Percentiles rank a stretch among this genome's conserved stretches.
Conservation (phyloP, 1,140 invertebrate genomes). For the Neotoxoptera formosana region DNA sequence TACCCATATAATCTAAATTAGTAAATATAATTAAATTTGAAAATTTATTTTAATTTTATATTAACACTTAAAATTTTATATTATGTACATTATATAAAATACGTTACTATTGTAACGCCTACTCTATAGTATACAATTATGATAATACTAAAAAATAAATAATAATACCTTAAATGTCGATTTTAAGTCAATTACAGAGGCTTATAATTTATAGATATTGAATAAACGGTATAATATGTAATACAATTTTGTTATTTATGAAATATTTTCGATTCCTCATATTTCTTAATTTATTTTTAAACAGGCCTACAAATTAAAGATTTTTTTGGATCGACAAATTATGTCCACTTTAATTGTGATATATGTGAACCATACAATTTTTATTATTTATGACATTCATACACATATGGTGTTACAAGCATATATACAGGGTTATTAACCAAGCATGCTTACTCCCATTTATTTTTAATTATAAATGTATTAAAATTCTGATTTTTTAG, state of each 20-base stretch:
- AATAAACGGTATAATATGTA: too few relatives aligned
- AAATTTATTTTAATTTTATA: background rate
- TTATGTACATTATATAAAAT: too few relatives aligned
- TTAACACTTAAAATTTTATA: background rate
- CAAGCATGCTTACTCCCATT: background rate
- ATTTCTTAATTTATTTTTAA: too few relatives aligned
- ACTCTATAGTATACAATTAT: background rate
- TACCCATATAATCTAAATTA: conserved; percentile 12
- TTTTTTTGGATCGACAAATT: background rate
- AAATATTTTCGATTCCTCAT: too few relatives aligned
- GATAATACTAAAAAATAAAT: background rate
- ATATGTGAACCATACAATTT: background rate
- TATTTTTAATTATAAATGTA: background rate
- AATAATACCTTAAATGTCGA: too few relatives aligned
- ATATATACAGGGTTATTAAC: background rate
- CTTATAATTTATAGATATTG: too few relatives aligned
- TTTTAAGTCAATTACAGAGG: too few relatives aligned
- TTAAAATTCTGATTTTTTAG: background rate
- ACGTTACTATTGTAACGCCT: too few relatives aligned
- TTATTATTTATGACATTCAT: background rate
- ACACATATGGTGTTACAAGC: background rate
- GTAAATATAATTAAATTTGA: background rate
- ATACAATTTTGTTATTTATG: too few relatives aligned
- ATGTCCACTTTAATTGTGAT: background rate
- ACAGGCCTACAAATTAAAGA: too few relatives aligned